Evolutionary conservation across 2,797 vertebrate species (phyloP).

Genomic region (Hozukius guyotensis): DNA sequence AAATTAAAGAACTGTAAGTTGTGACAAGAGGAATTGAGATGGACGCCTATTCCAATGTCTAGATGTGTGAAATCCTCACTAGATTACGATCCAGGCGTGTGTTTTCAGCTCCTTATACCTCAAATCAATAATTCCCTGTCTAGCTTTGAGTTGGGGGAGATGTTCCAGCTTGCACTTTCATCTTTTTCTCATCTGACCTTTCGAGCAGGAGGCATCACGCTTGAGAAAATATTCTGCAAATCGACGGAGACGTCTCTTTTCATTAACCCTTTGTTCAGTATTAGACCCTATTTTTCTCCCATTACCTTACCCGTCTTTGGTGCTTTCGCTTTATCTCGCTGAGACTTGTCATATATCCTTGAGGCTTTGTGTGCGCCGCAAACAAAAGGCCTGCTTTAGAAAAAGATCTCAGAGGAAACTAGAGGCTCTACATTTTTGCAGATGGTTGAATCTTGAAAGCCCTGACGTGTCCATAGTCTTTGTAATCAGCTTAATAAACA

Average conservation of each 20-base stretch:
- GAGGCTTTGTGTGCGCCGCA: not conserved
- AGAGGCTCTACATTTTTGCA: not conserved
- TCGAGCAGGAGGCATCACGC: constrained; percentile 59
- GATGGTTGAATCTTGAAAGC: not conserved
- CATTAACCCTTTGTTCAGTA: constrained; percentile 54
- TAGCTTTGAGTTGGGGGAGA: constrained; percentile 27
- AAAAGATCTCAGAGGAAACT: not conserved
- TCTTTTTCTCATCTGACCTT: constrained; percentile 74
- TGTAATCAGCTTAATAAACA: not conserved
- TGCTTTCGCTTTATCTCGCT: not conserved
- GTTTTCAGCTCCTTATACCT: constrained; percentile 29
- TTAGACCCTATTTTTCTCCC: not conserved
- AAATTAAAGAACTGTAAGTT: not conserved
- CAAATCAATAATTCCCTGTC: constrained; percentile 64
- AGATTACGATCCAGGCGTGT: not conserved
- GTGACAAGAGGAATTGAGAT: not conserved
- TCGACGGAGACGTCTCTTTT: constrained; percentile 62
- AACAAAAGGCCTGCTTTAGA: not conserved
- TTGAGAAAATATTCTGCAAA: constrained; percentile 67
- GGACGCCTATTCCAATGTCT: not conserved
- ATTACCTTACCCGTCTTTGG: not conserved
- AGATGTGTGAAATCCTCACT: not conserved
- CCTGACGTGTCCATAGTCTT: not conserved
- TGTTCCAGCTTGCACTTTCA: constrained; percentile 42
- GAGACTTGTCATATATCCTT: not conserved